Evolutionary conservation across 2,888 invertebrate genomes (phyloP).

Genomic region (Amblyteles armatorius): DNA sequence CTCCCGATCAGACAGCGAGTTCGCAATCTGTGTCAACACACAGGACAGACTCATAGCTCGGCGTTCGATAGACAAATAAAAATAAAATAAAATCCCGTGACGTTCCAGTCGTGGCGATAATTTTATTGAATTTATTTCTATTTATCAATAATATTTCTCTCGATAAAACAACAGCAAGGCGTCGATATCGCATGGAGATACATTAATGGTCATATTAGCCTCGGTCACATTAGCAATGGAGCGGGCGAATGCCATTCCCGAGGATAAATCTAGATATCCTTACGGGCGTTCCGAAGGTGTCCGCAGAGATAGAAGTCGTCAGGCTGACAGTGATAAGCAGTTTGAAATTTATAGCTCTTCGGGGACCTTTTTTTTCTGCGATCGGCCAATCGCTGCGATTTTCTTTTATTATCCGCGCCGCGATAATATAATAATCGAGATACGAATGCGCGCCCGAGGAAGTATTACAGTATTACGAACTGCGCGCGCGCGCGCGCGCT

Average conservation of each 20-base stretch:
- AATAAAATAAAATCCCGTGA: conserved; percentile 19
- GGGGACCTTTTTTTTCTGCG: background rate
- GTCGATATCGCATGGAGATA: background rate
- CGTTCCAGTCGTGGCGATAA: conserved; percentile 26
- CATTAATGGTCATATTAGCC: background rate
- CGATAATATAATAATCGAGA: conserved; percentile 46
- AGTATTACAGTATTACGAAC: conserved; percentile 49
- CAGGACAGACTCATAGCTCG: background rate
- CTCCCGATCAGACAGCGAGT: background rate
- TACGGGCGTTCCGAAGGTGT: background rate
- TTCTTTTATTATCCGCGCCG: background rate
- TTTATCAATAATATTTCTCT: background rate
- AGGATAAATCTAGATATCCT: conserved; percentile 17
- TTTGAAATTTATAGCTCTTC: background rate
- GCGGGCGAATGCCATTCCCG: background rate
- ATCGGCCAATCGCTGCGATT: background rate
- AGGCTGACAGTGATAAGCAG: background rate
- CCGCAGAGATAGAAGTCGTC: background rate
- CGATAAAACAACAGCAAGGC: background rate
- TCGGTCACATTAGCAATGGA: background rate
- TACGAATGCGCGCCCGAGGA: conserved; percentile 38
- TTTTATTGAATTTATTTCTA: conserved; percentile 16
- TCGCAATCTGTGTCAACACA: conserved; percentile 31
- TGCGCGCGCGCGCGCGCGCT: conserved; percentile 3
- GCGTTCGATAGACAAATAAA: conserved; percentile 7